Evolutionary conservation across 2,888 invertebrate genomes (phyloP), one percentile per base, ranked within the genome.

Genomic region (Caenorhabditis panamensis): DNA sequence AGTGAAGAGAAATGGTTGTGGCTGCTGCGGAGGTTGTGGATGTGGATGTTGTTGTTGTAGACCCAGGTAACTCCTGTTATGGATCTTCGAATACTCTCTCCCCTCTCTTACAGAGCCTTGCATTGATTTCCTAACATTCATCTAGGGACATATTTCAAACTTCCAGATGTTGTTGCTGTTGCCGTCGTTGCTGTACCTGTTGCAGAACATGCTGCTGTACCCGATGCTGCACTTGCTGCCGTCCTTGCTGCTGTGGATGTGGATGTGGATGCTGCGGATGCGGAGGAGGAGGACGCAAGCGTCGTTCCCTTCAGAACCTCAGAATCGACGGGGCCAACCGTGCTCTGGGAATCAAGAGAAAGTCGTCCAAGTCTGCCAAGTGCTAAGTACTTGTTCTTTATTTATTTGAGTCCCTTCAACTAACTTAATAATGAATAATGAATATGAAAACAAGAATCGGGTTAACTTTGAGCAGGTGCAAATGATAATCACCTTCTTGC

Each of bases 151-250:
- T n/a, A n/a, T n/a, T n/a, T n/a, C n/a, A n/a, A n/a, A 20, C 22
- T 68, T 54, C 20, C 66, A 67, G 69, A 73, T 77, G 68, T 44
- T 76, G 82, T 22, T 82, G 82, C 58, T 79, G 82, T 31, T 82
- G 82, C 51, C 77, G 77, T 20, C 76, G 80, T 28, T 83, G 82
- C 61, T 83, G 82, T 41, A 83, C 82, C n/a, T 83, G 82, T 44
- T 83, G 82, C 56, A 83, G 73, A 68, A 83, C 82, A 13, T 80
- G 82, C 61, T 82, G 82, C 62, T 79, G 82, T 51, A 82, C 82
- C 36, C 79, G 82, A 58, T 82, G 82, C 28, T 68, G 79, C 54
- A 79, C 82, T 31, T 82, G 82, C 44, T 78, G 78, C 59, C 71
- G 78, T 59, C 71, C 71, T 69, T 66, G 68, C 22, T 69, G 77